phyloP scores from a whole-genome alignment of 2,113 vertebrate genomes.

The Rhombomys opimus region DNA sequence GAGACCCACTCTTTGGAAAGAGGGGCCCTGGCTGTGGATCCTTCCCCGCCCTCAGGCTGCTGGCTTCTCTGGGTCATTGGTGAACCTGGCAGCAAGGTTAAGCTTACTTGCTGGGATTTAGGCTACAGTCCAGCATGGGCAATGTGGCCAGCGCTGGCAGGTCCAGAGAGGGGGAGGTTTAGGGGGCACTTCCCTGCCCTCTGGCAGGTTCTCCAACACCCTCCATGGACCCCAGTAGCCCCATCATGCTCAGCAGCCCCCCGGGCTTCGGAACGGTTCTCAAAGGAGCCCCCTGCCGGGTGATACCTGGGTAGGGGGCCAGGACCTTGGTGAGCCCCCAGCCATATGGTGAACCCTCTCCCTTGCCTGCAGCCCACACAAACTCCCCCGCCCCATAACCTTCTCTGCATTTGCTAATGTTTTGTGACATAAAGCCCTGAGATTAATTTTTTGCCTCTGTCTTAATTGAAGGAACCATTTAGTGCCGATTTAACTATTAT shows the following conservation, averaged over 20 bases:
- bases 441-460: slow-evolving; percentile 85
- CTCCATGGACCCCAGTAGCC: neutral
- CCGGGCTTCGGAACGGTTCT: neutral
- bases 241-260: neutral
- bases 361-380: neutral
- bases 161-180: neutral
- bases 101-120: neutral
- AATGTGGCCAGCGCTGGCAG: neutral
- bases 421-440: slow-evolving; percentile 88
- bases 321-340: slow-evolving; percentile 7
- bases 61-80: neutral
- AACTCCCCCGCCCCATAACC: slow-evolving; percentile 63
- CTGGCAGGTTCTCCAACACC: too few relatives aligned
- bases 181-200: neutral
- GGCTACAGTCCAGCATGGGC: neutral
- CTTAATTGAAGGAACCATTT: slow-evolving; percentile 90
- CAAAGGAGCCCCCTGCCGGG: neutral
- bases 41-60: neutral
- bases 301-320: neutral
- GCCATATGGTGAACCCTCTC: slow-evolving; percentile 66
- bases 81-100: neutral
- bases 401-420: slow-evolving; percentile 84
- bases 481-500: slow-evolving; percentile 90
- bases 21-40: neutral
- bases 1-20: neutral